Evolutionary conservation across 2,113 vertebrate species (phyloP).

Genomic region (Laticauda laticaudata): DNA sequence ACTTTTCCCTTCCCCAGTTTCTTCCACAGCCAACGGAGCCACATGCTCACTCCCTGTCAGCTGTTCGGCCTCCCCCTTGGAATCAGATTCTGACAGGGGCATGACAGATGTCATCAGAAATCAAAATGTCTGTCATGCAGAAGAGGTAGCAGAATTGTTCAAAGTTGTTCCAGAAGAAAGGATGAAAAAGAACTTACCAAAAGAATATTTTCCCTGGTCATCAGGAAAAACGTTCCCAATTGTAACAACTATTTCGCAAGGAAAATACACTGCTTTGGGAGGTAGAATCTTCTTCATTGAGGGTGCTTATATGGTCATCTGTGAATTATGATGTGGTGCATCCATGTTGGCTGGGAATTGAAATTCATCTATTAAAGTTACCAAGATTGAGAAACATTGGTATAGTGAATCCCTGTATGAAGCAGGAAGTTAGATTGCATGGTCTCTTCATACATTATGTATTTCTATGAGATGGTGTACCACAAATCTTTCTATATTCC

Average conservation of each 20-base stretch:
- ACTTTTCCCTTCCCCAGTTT: no score
- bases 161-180: not conserved
- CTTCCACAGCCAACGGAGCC: no score
- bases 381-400: not conserved
- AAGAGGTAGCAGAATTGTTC: not conserved
- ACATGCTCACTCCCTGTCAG: no score
- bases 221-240: not conserved
- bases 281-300: not conserved
- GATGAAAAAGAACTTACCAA: not conserved
- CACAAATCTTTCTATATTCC: not conserved
- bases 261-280: not conserved
- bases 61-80: no score
- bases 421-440: not conserved
- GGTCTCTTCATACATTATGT: not conserved
- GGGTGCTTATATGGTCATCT: not conserved
- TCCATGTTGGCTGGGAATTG: not conserved
- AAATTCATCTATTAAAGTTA: not conserved
- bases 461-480: not conserved
- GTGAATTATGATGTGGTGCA: not conserved
- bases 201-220: not conserved
- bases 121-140: not conserved
- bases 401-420: not conserved
- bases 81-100: no score
- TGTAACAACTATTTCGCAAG: not conserved
- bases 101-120: not conserved